Evolutionary conservation across 1,140 invertebrate species (phyloP).

Genomic region (Uloborus diversus): DNA sequence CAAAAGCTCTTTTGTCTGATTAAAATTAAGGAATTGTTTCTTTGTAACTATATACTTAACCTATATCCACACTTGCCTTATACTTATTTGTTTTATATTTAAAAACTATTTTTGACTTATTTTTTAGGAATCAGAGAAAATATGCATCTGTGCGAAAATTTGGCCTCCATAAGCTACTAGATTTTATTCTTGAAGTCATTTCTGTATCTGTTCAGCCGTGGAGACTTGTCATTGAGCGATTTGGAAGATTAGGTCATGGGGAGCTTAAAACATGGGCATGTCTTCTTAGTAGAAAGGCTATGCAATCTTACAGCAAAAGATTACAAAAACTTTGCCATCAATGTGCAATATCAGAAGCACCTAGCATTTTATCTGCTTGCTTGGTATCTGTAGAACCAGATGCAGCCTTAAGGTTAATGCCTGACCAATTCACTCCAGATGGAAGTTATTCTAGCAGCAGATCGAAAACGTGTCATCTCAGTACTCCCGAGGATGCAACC

Average conservation of each 20-base stretch:
- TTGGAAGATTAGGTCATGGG: slow-evolving; percentile 97
- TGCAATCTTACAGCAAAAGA: slow-evolving; percentile 84
- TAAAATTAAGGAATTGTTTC: too few species aligned
- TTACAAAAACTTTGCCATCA: slow-evolving; percentile 90
- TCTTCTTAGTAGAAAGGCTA: slow-evolving; percentile 87
- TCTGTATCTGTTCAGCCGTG: slow-evolving; percentile 87
- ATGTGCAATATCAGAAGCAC: slow-evolving; percentile 82
- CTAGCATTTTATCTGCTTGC: slow-evolving; percentile 96
- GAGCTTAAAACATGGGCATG: slow-evolving; percentile 97
- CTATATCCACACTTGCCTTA: too few species aligned
- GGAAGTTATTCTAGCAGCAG: slow-evolving; percentile 77
- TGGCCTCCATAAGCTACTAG: slow-evolving; percentile 94
- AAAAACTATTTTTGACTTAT: slow-evolving; percentile 47
- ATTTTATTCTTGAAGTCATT: slow-evolving; percentile 94
- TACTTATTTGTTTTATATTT: too few species aligned
- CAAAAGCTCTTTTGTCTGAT: too few species aligned
- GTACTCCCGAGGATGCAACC: slow-evolving; percentile 91
- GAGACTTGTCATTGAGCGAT: slow-evolving; percentile 92
- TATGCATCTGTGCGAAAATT: slow-evolving; percentile 82
- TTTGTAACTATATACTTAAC: too few species aligned
- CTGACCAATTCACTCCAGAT: slow-evolving; percentile 88
- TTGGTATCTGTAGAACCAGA: slow-evolving; percentile 97
- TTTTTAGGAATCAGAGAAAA: slow-evolving; percentile 76
- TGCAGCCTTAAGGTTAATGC: slow-evolving; percentile 89
- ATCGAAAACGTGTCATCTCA: slow-evolving; percentile 67